A percentile compares a stretch with the other conserved stretches of the same genome.
phyloP scores from a whole-genome alignment of 2,113 vertebrate species.

The Caranx ignobilis region DNA sequence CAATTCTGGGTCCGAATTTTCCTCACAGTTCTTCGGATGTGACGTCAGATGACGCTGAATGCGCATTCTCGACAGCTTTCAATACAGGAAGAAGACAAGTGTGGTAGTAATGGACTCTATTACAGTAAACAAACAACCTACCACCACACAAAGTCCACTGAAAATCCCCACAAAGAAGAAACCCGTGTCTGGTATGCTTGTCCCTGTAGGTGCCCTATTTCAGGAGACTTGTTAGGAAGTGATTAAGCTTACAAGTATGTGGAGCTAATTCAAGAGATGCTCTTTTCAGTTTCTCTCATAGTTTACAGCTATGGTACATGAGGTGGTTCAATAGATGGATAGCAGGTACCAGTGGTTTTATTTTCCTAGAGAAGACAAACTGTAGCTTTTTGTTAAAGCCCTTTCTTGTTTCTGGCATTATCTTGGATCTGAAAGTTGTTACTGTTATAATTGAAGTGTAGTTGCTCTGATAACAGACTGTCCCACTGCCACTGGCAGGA shows the following conservation, averaged over 20 bases:
- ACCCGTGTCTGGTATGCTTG: too few species aligned
- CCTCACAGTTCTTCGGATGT: too few species aligned
- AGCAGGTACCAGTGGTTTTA: constrained; percentile 42
- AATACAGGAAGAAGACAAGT: too few species aligned
- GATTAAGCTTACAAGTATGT: constrained; percentile 9
- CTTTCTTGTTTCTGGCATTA: constrained; percentile 56
- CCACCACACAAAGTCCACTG: too few species aligned
- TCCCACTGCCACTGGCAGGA: constrained; percentile 49
- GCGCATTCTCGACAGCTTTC: too few species aligned
- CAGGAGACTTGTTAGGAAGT: neutral
- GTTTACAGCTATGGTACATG: constrained; percentile 27
- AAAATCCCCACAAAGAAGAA: too few species aligned
- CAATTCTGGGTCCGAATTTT: too few species aligned
- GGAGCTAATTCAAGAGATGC: constrained; percentile 3
- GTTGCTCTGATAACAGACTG: constrained; percentile 59
- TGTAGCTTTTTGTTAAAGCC: constrained; percentile 37
- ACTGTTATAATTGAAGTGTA: constrained; percentile 67
- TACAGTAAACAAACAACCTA: too few species aligned
- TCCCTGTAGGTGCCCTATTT: too few species aligned
- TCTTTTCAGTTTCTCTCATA: constrained; percentile 25
- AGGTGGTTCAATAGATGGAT: constrained; percentile 56
- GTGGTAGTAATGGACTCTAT: too few species aligned
- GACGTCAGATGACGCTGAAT: too few species aligned
- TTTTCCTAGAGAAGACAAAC: constrained; percentile 49
- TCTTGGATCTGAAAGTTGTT: constrained; percentile 55